Evolutionary conservation across 1,140 invertebrate species (phyloP).

Genomic region (Sycophila sp.): DNA sequence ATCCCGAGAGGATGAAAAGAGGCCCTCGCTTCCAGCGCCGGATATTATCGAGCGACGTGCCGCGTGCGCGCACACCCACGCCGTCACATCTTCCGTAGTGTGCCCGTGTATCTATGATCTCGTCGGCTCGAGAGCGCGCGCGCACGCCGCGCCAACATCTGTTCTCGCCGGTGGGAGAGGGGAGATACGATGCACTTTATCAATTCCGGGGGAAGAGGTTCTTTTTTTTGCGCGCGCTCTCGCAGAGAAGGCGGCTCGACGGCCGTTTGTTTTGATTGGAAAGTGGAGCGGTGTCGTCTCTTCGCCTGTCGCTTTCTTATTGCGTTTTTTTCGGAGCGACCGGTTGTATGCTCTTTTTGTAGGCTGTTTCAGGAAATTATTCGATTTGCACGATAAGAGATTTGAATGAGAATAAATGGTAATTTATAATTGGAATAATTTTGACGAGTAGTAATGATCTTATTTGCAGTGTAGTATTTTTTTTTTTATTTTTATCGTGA

Average conservation of each 20-base stretch:
- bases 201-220: neutral
- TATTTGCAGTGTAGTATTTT: no score
- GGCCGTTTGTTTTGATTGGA: neutral
- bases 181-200: neutral
- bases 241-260: no score
- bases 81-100: neutral
- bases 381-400: no score
- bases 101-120: neutral
- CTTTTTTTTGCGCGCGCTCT: neutral
- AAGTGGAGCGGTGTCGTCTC: no score
- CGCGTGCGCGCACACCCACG: neutral
- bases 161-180: neutral
- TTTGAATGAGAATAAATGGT: no score
- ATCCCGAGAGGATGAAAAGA: conserved; percentile 15
- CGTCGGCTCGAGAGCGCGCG: no score
- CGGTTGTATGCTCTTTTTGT: no score
- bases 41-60: conserved; percentile 30
- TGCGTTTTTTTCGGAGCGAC: no score
- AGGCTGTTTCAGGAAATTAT: no score
- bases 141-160: neutral
- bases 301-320: neutral
- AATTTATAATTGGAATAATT: no score
- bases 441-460: no score
- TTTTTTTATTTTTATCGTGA: no score
- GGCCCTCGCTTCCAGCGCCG: neutral